Conservation (phyloP, 2,797 vertebrate genomes). For the Coluber constrictor region DNA sequence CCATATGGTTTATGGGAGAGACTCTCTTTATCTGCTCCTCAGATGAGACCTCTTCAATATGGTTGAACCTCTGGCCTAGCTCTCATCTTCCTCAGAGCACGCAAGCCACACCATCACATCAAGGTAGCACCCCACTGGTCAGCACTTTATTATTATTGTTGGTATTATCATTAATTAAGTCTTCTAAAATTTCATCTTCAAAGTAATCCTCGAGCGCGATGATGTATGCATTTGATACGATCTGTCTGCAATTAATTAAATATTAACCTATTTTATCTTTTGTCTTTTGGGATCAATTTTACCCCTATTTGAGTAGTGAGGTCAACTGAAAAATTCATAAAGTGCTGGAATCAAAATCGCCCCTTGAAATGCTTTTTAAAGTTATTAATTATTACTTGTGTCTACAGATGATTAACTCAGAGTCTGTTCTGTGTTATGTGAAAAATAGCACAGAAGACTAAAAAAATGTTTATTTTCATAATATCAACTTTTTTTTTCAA, state of each 20-base stretch:
- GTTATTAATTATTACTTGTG: neutral
- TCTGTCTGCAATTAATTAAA: neutral
- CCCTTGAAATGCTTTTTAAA: neutral
- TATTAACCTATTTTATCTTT: neutral
- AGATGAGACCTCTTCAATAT: neutral
- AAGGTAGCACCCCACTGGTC: neutral
- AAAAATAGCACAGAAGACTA: neutral
- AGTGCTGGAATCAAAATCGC: neutral
- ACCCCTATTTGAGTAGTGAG: neutral
- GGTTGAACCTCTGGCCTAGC: neutral
- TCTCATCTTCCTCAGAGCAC: neutral
- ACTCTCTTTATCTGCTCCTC: neutral
- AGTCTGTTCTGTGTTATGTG: neutral
- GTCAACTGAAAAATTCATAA: neutral
- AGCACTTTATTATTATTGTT: neutral
- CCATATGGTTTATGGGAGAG: neutral
- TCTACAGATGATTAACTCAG: neutral
- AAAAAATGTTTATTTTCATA: neutral
- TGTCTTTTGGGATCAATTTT: neutral
- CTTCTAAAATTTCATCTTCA: neutral
- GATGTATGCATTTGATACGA: neutral
- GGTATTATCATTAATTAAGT: neutral
- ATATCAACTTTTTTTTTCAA: neutral
- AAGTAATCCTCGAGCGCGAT: neutral
- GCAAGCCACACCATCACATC: neutral